Base-by-base conservation (phyloP, 1,140 invertebrate genomes). In the Lutraria rhynchaena region DNA sequence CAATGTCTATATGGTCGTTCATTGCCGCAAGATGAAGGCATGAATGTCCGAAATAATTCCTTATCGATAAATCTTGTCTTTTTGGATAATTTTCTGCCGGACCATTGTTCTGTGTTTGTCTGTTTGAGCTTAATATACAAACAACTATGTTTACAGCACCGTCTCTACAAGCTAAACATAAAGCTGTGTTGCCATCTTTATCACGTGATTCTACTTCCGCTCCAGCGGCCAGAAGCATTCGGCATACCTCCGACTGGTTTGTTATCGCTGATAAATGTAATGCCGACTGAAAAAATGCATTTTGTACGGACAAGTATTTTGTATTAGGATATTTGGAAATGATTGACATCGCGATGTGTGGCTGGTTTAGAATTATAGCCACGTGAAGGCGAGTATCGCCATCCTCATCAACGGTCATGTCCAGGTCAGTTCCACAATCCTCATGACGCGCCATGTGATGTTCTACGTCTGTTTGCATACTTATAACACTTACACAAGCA, bases 211-310 rank as follows among this genome's bases (percentile, higher is more conserved):
- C 85, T 7, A 87, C 22, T 84, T 92, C 83, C 9, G 95, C 95
- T 35, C 96, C 95, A 46, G 94, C 95, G 19, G 95, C 91, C 19
- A 96, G 92, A 0, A 96, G 90, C 81, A 93, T 93, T 41, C 95
- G 91, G 3, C 94, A 94, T 37, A 96, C 93, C 55, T 92, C 90
- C 5, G 94, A 91, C 84, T 96, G 95, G 35, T 93, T 92, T 11
- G 95, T 95, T 11, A 95, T 88, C 0, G 95, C 95, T 1, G 96
- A 95, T 44, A 96, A 89, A 91, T 96, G 96, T 19, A 96, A 88
- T 0, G 96, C 94, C 0, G 95, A 94, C 91, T 94, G 88, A 41
- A 80, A 74, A 7, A 89, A 74, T 37, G 63, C 71, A 44, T 89
- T 89, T 31, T 82, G 60, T 3, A 85, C 55, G 51, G 83, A 83